These are phyloP conservation scores for Spilogale gracilis DNA, from an alignment of 2,113 vertebrate species.

Conservation along the genomic window DNA sequence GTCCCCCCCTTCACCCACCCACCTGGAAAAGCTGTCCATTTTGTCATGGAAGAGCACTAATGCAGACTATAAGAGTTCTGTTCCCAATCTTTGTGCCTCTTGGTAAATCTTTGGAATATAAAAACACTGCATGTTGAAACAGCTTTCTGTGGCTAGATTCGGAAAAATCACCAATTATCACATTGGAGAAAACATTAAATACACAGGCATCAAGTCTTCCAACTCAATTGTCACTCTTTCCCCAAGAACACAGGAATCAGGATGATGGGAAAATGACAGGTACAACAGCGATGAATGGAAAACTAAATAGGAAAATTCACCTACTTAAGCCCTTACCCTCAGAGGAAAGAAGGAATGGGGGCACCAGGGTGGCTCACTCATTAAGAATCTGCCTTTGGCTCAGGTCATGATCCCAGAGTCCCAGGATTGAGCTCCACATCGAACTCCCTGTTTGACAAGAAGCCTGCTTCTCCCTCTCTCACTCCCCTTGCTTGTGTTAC, in stretches of 20 bases:
- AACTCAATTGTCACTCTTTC: background rate
- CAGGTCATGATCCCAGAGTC: no score
- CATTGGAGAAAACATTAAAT: constrained; percentile 72
- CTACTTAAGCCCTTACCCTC: background rate
- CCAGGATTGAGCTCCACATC: no score
- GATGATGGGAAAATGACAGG: background rate
- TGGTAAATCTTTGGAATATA: constrained; percentile 68
- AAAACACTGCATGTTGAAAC: constrained; percentile 71
- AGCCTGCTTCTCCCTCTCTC: no score
- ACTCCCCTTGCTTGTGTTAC: no score
- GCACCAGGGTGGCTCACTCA: no score
- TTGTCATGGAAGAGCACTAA: constrained; percentile 52
- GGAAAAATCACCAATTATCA: constrained; percentile 77
- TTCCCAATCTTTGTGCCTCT: constrained; percentile 70
- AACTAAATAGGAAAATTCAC: background rate
- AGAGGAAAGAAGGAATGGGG: background rate
- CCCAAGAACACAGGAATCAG: background rate
- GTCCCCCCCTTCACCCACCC: constrained; percentile 36
- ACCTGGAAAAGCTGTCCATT: constrained; percentile 58
- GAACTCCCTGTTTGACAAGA: no score
- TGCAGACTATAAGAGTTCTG: constrained; percentile 8
- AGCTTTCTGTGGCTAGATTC: constrained; percentile 62
- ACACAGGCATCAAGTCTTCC: background rate
- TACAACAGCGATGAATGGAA: background rate
- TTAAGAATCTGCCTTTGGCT: no score